These are phyloP conservation scores for Orestias chungarensis DNA, from an alignment of 2,797 vertebrate genomes.

Conservation along the genomic window DNA sequence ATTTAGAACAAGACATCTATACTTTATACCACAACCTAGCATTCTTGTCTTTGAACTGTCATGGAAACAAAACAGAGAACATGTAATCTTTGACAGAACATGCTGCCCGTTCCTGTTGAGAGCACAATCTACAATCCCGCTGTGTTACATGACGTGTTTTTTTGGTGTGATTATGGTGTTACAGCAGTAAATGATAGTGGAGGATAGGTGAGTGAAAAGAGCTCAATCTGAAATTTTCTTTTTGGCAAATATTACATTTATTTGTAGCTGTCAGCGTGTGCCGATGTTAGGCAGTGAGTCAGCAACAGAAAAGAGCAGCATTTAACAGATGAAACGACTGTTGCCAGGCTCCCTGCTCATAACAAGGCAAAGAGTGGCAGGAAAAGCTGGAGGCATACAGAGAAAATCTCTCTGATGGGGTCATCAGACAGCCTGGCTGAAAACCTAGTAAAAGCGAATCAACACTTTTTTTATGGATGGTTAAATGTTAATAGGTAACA, in stretches of 20 bases:
- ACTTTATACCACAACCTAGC: not conserved
- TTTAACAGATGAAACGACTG: constrained; percentile 38
- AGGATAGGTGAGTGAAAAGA: not conserved
- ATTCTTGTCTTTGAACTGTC: not conserved
- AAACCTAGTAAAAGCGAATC: not conserved
- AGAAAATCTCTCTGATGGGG: constrained; percentile 12
- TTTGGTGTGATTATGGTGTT: not conserved
- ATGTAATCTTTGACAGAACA: not conserved
- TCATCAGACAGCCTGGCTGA: not conserved
- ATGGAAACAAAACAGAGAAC: not conserved
- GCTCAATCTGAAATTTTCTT: constrained; percentile 1
- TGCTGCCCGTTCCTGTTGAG: not conserved
- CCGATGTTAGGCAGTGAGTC: constrained; percentile 33
- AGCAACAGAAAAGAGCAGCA: constrained; percentile 32
- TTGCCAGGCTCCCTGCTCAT: constrained; percentile 10
- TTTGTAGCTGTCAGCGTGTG: constrained; percentile 17
- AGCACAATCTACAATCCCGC: not conserved
- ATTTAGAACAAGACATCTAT: too few relatives aligned
- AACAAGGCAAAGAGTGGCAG: constrained; percentile 26
- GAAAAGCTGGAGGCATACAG: constrained; percentile 22
- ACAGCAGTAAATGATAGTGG: constrained; percentile 5
- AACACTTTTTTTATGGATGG: not conserved
- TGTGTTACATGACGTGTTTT: not conserved
- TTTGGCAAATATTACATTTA: constrained; percentile 4
- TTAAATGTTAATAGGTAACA: not conserved